Base-by-base conservation (phyloP, 2,888 invertebrate genomes). In the Dendrolimus houi region DNA sequence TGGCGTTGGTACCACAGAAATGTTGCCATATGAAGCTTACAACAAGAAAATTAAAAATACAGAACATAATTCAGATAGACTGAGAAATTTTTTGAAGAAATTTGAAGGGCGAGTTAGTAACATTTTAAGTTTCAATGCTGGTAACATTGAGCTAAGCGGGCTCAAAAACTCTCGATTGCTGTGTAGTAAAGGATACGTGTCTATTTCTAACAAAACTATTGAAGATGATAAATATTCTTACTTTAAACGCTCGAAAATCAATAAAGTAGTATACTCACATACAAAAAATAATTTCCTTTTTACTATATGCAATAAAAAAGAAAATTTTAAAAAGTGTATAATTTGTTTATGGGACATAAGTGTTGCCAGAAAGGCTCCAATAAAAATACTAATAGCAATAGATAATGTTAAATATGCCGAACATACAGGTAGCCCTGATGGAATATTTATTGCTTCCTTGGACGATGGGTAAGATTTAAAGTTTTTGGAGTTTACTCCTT, bases 261-360 rank as follows among this genome's bases (percentile, higher is more conserved):
- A 67, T 0, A 68, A 71, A 47, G 60, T 84, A 9, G 68, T 77
- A 52, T 77, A 83, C 64, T 87, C 87, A 8, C 79, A 82, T 41
- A 81, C 64, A 0, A 85, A 82, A 69, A 72, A 62, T 7, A 83
- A 81, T 74, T 64, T 87, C 7, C 57, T 88, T n/a, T 61, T 87
- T 59, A 84, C 86, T 1, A 71, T 83, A 29, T 87, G 90, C 58
- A 72, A 66, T 29, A 53, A 63, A 8, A 72, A 62, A 56, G 41
- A 62, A 6, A 57, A 61, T 1, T 62, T 61, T 8, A 69, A 71
- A 52, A 84, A 77, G 63, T 75, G 75, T 67, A 62, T 80, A 1
- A 58, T 85, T 58, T 87, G 86, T 74, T 59, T 90, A 53, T 90
- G 90, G 90, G 85, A 90, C 55, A 67, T 82, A 1, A 78, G 77